phyloP scores from a whole-genome alignment of 2,113 vertebrate genomes.

The Orthochromis malagaraziensis region DNA sequence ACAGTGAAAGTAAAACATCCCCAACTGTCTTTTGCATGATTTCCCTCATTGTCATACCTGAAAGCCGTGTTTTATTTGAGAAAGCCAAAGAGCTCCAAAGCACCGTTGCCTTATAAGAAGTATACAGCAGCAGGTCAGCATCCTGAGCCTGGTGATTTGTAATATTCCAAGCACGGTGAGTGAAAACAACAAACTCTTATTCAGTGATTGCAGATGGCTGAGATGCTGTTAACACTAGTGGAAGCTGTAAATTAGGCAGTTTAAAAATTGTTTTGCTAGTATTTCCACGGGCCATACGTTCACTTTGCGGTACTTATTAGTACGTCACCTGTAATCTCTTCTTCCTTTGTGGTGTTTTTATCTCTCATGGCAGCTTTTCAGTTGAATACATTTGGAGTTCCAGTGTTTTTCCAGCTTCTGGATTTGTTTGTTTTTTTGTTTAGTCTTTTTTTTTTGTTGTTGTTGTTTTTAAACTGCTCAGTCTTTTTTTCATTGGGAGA shows the following conservation, averaged over 20 bases:
- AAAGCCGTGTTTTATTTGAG: neutral
- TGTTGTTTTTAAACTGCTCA: neutral
- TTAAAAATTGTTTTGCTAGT: neutral
- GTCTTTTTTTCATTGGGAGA: neutral
- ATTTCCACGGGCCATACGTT: neutral
- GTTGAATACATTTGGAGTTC: neutral
- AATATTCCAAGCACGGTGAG: slow-evolving; percentile 13
- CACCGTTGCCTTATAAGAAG: neutral
- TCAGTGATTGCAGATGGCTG: neutral
- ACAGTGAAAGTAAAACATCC: slow-evolving; percentile 40
- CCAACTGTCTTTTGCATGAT: slow-evolving; percentile 3
- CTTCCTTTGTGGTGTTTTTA: neutral
- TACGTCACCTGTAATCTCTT: neutral
- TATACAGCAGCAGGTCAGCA: slow-evolving; percentile 1
- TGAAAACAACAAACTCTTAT: slow-evolving; percentile 24
- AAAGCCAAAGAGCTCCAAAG: neutral
- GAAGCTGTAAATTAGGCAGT: neutral
- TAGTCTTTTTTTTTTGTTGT: neutral
- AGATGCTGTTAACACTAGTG: neutral
- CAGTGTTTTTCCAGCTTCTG: neutral
- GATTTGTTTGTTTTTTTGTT: neutral
- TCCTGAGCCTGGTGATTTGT: neutral
- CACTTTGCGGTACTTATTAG: neutral
- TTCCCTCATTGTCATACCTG: neutral
- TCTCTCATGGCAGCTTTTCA: neutral